Conservation (phyloP, 2,888 invertebrate genomes). For the Volucella inanis region DNA sequence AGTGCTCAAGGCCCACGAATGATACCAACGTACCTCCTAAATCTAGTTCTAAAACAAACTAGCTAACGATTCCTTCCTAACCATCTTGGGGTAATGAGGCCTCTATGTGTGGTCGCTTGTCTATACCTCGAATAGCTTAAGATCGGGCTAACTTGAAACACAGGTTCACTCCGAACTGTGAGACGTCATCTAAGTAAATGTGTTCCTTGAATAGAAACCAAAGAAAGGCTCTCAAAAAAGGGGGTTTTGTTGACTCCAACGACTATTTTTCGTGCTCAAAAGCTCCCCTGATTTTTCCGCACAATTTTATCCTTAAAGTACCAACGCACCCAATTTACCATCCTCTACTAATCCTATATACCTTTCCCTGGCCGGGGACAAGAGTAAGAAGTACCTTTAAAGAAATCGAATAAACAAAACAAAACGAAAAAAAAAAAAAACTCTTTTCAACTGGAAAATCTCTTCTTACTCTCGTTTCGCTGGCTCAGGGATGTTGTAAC, state of each 20-base stretch:
- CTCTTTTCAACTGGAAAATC: slow-evolving; percentile 60
- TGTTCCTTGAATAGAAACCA: too few species aligned
- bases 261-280: not conserved
- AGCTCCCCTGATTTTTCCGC: slow-evolving; percentile 22
- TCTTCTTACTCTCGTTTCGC: slow-evolving; percentile 35
- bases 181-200: too few species aligned
- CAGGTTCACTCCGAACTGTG: too few species aligned
- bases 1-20: too few species aligned
- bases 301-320: slow-evolving; percentile 58
- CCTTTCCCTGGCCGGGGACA: not conserved
- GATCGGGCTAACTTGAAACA: too few species aligned
- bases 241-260: not conserved
- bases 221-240: too few species aligned
- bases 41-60: too few species aligned
- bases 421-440: slow-evolving; percentile 15
- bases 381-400: slow-evolving; percentile 5
- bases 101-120: too few species aligned
- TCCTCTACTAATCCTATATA: not conserved
- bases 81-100: too few species aligned
- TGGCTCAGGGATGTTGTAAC: slow-evolving; percentile 16
- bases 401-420: slow-evolving; percentile 60
- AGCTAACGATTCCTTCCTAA: too few species aligned
- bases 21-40: too few species aligned
- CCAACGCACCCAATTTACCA: slow-evolving; percentile 45
- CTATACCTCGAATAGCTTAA: too few species aligned